Evolutionary conservation across 2,888 invertebrate genomes (phyloP).

Genomic region (Alitta virens): DNA sequence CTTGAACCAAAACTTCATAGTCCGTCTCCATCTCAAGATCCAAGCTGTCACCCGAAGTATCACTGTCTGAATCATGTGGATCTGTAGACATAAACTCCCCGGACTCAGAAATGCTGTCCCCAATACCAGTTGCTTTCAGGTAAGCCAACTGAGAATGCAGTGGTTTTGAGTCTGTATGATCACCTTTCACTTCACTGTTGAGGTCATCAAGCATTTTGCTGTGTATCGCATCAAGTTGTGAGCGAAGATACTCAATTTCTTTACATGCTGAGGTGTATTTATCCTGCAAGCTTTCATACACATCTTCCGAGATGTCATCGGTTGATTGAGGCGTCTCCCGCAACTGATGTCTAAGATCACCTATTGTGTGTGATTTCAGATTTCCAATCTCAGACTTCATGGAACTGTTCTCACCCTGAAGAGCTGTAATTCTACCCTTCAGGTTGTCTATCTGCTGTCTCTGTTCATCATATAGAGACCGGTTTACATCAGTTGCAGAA

Average conservation of each 20-base stretch:
- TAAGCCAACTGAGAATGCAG: not conserved
- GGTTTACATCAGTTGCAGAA: slow-evolving; percentile 1
- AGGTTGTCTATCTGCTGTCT: slow-evolving; percentile 1
- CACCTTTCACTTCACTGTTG: not conserved
- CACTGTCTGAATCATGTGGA: not conserved
- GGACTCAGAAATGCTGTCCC: not conserved
- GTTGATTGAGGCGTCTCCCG: slow-evolving; percentile 8
- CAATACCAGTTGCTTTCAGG: not conserved
- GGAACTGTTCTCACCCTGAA: slow-evolving; percentile 6
- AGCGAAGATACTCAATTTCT: not conserved
- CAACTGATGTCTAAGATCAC: not conserved
- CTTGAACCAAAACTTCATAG: not conserved
- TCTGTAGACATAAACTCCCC: not conserved
- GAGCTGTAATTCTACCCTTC: not conserved
- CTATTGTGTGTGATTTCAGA: slow-evolving; percentile 4
- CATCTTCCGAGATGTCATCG: not conserved
- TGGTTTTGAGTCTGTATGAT: not conserved
- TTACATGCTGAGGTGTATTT: not conserved
- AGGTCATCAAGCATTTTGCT: not conserved
- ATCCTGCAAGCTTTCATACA: not conserved
- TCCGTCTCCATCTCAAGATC: not conserved
- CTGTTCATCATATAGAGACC: not conserved
- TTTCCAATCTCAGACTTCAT: slow-evolving; percentile 9
- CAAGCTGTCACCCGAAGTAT: not conserved
- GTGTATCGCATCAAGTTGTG: not conserved